Conservation (phyloP, 2,797 vertebrate species). For the Centropyge bicolor region DNA sequence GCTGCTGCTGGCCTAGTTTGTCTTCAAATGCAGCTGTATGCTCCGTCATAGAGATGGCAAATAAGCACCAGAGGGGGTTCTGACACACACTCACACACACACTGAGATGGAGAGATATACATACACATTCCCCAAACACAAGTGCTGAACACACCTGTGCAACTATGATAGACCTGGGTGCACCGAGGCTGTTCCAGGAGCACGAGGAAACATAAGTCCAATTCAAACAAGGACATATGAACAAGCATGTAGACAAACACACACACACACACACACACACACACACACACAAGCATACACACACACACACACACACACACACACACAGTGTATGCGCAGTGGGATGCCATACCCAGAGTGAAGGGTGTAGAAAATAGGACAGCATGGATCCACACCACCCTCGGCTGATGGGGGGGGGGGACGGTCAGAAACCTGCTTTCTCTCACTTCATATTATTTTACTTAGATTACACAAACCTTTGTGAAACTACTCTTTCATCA, state of each 20-base stretch:
- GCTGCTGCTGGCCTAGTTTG: slow-evolving; percentile 78
- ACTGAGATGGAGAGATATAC: neutral
- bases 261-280: neutral
- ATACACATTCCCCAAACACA: slow-evolving; percentile 19
- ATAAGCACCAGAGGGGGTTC: slow-evolving; percentile 77
- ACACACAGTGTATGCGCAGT: slow-evolving; percentile 19
- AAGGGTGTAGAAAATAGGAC: slow-evolving; percentile 57
- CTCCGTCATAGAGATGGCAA: slow-evolving; percentile 73
- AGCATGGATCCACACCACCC: slow-evolving; percentile 30
- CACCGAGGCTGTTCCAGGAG: slow-evolving; percentile 25
- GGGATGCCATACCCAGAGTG: slow-evolving; percentile 28
- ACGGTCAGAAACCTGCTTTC: slow-evolving; percentile 46
- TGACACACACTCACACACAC: slow-evolving; percentile 20
- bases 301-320: neutral
- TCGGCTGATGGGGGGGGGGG: slow-evolving; percentile 39
- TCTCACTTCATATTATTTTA: neutral
- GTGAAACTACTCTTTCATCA: neutral
- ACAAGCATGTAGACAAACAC: slow-evolving; percentile 5
- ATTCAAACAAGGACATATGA: slow-evolving; percentile 15
- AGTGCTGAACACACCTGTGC: slow-evolving; percentile 1
- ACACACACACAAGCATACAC: neutral
- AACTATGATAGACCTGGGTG: slow-evolving; percentile 12
- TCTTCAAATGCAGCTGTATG: slow-evolving; percentile 77
- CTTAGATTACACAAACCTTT: slow-evolving; percentile 7
- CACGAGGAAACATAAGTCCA: slow-evolving; percentile 27